A percentile compares a stretch with the other conserved stretches of the same genome.
phyloP scores from a whole-genome alignment of 2,888 invertebrate species.

The Nebria brevicollis region DNA sequence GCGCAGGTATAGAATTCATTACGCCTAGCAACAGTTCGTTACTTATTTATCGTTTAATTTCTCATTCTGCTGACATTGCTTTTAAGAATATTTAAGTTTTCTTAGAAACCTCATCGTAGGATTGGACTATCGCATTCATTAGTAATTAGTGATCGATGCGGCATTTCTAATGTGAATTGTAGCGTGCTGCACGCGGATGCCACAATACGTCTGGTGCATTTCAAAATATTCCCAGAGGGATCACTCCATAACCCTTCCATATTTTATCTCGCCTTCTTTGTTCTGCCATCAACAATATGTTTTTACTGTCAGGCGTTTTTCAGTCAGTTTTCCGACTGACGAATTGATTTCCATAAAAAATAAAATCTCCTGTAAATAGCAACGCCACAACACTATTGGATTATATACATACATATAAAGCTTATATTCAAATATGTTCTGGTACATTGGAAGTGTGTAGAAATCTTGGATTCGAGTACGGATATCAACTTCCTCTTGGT shows the following conservation, averaged over 20 bases:
- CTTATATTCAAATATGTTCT: too few species aligned
- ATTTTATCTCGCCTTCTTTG: neutral
- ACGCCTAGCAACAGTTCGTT: slow-evolving; percentile 9
- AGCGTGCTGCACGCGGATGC: slow-evolving; percentile 37
- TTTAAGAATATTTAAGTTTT: slow-evolving; percentile 43
- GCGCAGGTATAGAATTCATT: neutral
- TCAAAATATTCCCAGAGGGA: slow-evolving; percentile 32
- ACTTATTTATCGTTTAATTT: slow-evolving; percentile 35
- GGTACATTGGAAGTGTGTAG: neutral
- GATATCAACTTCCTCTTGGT: slow-evolving; percentile 12
- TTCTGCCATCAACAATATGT: neutral
- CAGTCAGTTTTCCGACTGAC: too few species aligned
- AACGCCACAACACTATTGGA: too few species aligned
- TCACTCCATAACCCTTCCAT: slow-evolving; percentile 2
- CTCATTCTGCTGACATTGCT: slow-evolving; percentile 36
- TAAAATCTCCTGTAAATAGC: too few species aligned
- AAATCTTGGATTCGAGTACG: neutral
- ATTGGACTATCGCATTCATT: slow-evolving; percentile 16
- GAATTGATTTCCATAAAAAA: too few species aligned
- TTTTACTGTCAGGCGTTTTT: neutral
- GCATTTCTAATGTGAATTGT: slow-evolving; percentile 28
- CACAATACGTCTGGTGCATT: slow-evolving; percentile 35
- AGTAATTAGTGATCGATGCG: slow-evolving; percentile 41
- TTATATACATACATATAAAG: too few species aligned
- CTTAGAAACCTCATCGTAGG: slow-evolving; percentile 23